Base-by-base conservation (phyloP, 2,113 vertebrate species). In the Sciurus niger region DNA sequence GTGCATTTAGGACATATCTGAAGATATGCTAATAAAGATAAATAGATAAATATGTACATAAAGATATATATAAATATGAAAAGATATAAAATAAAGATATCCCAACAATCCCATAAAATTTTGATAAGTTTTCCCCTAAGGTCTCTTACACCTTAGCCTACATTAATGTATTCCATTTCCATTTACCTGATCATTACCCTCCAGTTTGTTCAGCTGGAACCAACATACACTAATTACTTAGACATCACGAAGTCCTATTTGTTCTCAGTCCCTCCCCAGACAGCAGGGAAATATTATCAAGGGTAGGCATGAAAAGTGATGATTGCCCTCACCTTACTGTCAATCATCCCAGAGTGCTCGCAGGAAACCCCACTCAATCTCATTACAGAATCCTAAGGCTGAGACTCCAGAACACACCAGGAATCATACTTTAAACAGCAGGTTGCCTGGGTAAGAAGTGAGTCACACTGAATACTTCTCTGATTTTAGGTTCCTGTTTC, bases 111-210 rank as follows among this genome's bases (percentile, higher is more conserved):
- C 92, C 89, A 98, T 97, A 95, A 98, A 98, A 98, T 98, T 97
- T 97, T 98, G 97, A 96, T 98, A 97, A 98, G 97, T 96, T 98
- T 96, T 97, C 97, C 98, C 98, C 98, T 97, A 97, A 98, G 97
- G 95, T 98, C 98, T 97, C 97, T 90, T 97, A 97, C 96, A 98
- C 94, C 97, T 98, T 97, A 96, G 94, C 90, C 94, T 96, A 97
- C 90, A 97, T 96, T 98, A 98, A 98, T 98, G 97, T 97, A 98
- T 97, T 98, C 98, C 97, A 97, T 98, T 98, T 98, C 98, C 98
- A 99, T 98, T 99, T 98, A 98, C 98, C 98, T 99, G 98, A 98
- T 99, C 98, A 98, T 99, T 99, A 99, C 98, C 96, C 98, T 98
- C 98, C 95, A 98, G 98, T 98, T 98, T 98, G 98, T 99, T 99